Conservation (phyloP, 1,140 invertebrate genomes). For the Maniola jurtina region DNA sequence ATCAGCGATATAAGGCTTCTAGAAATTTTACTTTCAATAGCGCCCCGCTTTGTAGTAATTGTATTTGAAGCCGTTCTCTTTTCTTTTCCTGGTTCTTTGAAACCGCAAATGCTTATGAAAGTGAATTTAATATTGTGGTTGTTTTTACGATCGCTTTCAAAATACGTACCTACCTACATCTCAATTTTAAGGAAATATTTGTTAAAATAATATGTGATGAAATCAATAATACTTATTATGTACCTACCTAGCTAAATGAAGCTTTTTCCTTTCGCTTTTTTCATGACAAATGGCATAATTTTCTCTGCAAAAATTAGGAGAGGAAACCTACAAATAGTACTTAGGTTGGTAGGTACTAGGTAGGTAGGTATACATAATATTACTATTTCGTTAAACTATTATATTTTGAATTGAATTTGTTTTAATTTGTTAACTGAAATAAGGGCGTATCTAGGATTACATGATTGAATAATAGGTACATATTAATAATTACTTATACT, state of each 20-base stretch:
- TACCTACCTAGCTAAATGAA: background rate
- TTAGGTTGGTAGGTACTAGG: too few species aligned
- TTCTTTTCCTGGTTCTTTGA: slow-evolving; percentile 39
- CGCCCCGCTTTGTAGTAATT: slow-evolving; percentile 32
- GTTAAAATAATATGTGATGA: background rate
- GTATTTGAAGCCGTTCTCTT: slow-evolving; percentile 37
- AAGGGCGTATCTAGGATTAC: too few species aligned
- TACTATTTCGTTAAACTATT: too few species aligned
- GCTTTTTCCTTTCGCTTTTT: background rate
- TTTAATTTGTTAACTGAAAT: too few species aligned
- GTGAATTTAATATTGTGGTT: slow-evolving; percentile 47
- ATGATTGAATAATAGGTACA: too few species aligned
- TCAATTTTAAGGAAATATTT: background rate
- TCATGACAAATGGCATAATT: too few species aligned
- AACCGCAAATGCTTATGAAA: slow-evolving; percentile 46
- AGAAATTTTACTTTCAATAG: slow-evolving; percentile 58
- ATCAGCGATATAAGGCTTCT: slow-evolving; percentile 32
- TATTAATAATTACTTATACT: too few species aligned
- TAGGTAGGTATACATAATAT: too few species aligned
- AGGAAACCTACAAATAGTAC: too few species aligned
- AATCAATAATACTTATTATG: background rate
- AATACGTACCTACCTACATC: background rate
- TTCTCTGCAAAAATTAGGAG: too few species aligned
- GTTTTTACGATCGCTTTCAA: slow-evolving; percentile 29
- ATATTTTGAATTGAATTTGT: too few species aligned